These are phyloP conservation scores for Drosophila dives DNA, from an alignment of 2,888 invertebrate species.

Conservation along the genomic window DNA sequence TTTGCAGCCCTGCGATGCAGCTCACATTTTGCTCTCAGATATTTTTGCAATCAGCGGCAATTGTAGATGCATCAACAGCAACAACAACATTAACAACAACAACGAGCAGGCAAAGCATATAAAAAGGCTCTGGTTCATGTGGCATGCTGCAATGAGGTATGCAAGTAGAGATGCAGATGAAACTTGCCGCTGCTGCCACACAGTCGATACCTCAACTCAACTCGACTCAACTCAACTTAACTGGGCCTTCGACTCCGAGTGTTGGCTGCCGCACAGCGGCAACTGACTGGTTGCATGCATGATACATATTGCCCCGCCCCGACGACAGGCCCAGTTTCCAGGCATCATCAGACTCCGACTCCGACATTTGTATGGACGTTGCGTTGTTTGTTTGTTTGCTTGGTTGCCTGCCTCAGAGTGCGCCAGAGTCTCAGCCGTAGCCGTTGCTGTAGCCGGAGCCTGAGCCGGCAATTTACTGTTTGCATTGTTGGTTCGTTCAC, in stretches of 20 bases:
- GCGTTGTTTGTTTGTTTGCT: constrained; percentile 56
- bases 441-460: constrained; percentile 4
- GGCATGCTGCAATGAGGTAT: constrained; percentile 42
- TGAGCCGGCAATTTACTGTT: constrained; percentile 64
- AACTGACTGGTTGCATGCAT: constrained; percentile 51
- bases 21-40: constrained; percentile 57
- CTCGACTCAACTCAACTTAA: constrained; percentile 13
- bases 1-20: constrained; percentile 46
- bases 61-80: constrained; percentile 44
- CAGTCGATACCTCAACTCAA: constrained; percentile 45
- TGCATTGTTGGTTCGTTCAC: constrained; percentile 56
- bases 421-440: constrained; percentile 10
- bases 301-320: constrained; percentile 45
- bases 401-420: constrained; percentile 22
- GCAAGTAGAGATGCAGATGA: constrained; percentile 32
- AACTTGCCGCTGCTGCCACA: constrained; percentile 22
- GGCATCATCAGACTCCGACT: constrained; percentile 15
- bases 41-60: constrained; percentile 73
- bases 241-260: constrained; percentile 8
- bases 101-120: constrained; percentile 24
- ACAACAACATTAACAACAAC: constrained; percentile 26
- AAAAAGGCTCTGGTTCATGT: constrained; percentile 48
- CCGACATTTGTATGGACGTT: constrained; percentile 56
- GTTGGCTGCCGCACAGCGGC: constrained; percentile 37
- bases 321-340: constrained; percentile 45